Percentiles rank a stretch among this genome's conserved stretches.
phyloP scores from a whole-genome alignment of 1,140 invertebrate genomes.

The Pseudomyrmex pallidus region DNA sequence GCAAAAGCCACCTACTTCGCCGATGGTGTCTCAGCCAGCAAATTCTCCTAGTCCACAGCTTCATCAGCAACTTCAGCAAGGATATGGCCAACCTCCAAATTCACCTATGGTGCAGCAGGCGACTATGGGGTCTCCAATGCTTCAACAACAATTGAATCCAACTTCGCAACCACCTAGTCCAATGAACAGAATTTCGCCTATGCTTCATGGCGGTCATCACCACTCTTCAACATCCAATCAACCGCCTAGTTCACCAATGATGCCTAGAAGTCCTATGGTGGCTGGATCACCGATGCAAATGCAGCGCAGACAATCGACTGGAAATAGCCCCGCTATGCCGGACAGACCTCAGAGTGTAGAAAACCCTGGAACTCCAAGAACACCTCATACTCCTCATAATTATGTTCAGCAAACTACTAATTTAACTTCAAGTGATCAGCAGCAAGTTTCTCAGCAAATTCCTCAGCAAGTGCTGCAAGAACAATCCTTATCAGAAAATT shows the following conservation, averaged over 20 bases:
- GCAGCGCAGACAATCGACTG: constrained; percentile 85
- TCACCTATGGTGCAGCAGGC: constrained; percentile 87
- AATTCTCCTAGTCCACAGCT: constrained; percentile 86
- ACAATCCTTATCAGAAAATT: constrained; percentile 79
- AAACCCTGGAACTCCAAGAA: constrained; percentile 86
- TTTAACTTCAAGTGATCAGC: constrained; percentile 80
- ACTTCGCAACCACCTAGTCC: constrained; percentile 83
- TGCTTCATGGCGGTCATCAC: constrained; percentile 81
- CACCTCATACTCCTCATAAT: constrained; percentile 80
- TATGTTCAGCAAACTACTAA: constrained; percentile 75
- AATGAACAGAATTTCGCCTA: constrained; percentile 83
- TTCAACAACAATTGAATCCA: constrained; percentile 84
- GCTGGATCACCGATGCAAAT: constrained; percentile 86
- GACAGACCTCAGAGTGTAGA: constrained; percentile 87
- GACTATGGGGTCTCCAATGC: constrained; percentile 86
- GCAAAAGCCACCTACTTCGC: constrained; percentile 85
- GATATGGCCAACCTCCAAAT: constrained; percentile 86
- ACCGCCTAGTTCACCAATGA: constrained; percentile 85
- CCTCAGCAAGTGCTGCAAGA: constrained; percentile 66
- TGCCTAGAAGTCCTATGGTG: constrained; percentile 86
- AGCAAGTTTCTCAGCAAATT: constrained; percentile 76
- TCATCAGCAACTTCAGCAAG: constrained; percentile 85
- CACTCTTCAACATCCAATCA: constrained; percentile 79
- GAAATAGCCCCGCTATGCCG: constrained; percentile 86
- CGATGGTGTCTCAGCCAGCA: constrained; percentile 86